Percentiles rank a stretch among this genome's conserved stretches.
Conservation (phyloP, 1,140 invertebrate species). For the Tribolium madens region DNA sequence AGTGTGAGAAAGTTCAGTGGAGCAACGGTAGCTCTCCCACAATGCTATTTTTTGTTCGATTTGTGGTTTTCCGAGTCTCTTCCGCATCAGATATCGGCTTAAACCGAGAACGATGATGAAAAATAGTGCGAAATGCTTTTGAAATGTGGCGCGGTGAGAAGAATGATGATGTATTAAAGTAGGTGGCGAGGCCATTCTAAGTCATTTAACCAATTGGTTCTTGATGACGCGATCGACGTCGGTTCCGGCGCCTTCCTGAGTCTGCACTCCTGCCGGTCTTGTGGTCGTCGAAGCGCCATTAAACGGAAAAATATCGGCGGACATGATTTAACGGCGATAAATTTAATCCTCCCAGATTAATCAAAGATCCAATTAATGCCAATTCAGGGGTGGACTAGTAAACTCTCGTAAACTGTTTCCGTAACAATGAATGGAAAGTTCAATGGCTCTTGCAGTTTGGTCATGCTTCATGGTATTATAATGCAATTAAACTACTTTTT, state of each 20-base stretch:
- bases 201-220: conserved; percentile 37
- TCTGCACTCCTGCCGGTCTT: conserved; percentile 26
- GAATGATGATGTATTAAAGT: conserved; percentile 39
- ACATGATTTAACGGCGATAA: conserved; percentile 22
- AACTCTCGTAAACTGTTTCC: background rate
- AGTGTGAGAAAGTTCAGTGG: conserved; percentile 33
- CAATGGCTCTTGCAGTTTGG: conserved; percentile 2
- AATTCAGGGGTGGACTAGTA: background rate
- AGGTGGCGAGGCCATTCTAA: conserved; percentile 37
- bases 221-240: conserved; percentile 30
- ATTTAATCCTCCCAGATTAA: conserved; percentile 24
- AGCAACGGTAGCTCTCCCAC: conserved; percentile 21
- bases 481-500: conserved; percentile 17
- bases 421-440: background rate
- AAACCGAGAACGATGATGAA: conserved; percentile 36
- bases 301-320: conserved; percentile 11
- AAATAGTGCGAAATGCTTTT: conserved; percentile 30
- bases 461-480: conserved; percentile 12
- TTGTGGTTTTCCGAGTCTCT: conserved; percentile 21
- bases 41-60: conserved; percentile 29
- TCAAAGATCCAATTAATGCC: conserved; percentile 29
- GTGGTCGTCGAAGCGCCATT: conserved; percentile 19
- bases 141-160: conserved; percentile 5
- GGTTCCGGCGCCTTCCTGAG: conserved; percentile 34
- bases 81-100: conserved; percentile 29